Percentiles rank a stretch among this genome's conserved stretches.
phyloP scores from a whole-genome alignment of 2,888 invertebrate species.

The Macroteleia sp. region DNA sequence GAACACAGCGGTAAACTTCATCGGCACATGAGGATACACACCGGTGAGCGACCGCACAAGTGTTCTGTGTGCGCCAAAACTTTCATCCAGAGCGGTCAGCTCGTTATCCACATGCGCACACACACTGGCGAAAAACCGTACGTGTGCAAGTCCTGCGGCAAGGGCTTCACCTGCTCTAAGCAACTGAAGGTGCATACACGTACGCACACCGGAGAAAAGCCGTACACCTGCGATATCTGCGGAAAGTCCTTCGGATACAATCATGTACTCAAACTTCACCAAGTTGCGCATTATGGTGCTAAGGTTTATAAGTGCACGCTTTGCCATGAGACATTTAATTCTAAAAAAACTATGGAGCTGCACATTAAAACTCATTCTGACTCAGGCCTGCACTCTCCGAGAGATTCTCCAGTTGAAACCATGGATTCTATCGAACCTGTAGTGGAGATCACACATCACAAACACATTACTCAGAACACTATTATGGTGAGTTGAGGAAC shows the following conservation, averaged over 20 bases:
- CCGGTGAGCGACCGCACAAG: conserved; percentile 95
- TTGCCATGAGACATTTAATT: conserved; percentile 95
- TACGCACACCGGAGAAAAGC: conserved; percentile 95
- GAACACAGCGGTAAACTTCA: conserved; percentile 96
- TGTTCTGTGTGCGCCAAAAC: conserved; percentile 95
- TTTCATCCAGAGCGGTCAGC: conserved; percentile 95
- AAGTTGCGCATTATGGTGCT: conserved; percentile 95
- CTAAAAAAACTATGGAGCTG: conserved; percentile 95
- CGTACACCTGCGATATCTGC: conserved; percentile 95
- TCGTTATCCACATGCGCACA: conserved; percentile 95
- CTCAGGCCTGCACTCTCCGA: conserved; percentile 77
- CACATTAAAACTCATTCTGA: conserved; percentile 93
- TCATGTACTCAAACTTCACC: conserved; percentile 94
- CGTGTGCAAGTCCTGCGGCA: conserved; percentile 91
- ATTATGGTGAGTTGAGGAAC: conserved; percentile 25
- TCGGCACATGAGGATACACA: conserved; percentile 95
- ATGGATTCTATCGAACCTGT: conserved; percentile 72
- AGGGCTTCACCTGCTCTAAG: conserved; percentile 96
- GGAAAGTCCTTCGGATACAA: conserved; percentile 96
- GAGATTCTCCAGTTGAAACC: conserved; percentile 73
- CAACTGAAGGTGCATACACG: conserved; percentile 96
- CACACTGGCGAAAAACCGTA: conserved; percentile 96
- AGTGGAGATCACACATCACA: conserved; percentile 77
- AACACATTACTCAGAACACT: conserved; percentile 9
- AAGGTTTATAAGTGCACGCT: conserved; percentile 96